Evolutionary conservation across 1,140 invertebrate species (phyloP).

Genomic region (Pomacea maculata): DNA sequence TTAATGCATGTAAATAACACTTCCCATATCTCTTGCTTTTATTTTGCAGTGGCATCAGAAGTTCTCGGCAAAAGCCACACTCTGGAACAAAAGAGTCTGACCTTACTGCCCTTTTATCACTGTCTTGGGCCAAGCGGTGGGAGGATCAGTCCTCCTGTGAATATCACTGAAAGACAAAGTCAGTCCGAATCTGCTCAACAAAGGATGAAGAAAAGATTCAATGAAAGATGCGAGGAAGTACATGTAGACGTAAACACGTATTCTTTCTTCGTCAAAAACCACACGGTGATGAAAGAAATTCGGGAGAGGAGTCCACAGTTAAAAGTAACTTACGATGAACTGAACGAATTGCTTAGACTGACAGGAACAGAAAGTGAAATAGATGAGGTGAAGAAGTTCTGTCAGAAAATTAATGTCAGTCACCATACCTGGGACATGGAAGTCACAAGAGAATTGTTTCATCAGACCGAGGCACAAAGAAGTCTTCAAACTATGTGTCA

Average conservation of each 20-base stretch:
- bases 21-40: too few species aligned
- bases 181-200: neutral
- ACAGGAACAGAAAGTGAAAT: neutral
- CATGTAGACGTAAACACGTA: neutral
- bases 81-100: neutral
- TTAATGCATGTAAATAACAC: too few species aligned
- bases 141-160: neutral
- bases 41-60: neutral
- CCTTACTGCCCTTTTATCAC: slow-evolving; percentile 4
- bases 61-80: slow-evolving; percentile 2
- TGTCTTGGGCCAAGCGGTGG: slow-evolving; percentile 16
- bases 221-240: neutral
- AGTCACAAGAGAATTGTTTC: neutral
- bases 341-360: neutral
- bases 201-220: neutral
- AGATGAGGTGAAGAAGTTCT: neutral
- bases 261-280: neutral
- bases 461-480: neutral
- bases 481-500: neutral
- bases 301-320: neutral
- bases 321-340: neutral
- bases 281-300: neutral
- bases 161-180: neutral
- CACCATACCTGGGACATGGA: neutral
- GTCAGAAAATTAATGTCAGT: neutral